Evolutionary conservation across 2,888 invertebrate genomes (phyloP).

Genomic region (Luffia ferchaultella): DNA sequence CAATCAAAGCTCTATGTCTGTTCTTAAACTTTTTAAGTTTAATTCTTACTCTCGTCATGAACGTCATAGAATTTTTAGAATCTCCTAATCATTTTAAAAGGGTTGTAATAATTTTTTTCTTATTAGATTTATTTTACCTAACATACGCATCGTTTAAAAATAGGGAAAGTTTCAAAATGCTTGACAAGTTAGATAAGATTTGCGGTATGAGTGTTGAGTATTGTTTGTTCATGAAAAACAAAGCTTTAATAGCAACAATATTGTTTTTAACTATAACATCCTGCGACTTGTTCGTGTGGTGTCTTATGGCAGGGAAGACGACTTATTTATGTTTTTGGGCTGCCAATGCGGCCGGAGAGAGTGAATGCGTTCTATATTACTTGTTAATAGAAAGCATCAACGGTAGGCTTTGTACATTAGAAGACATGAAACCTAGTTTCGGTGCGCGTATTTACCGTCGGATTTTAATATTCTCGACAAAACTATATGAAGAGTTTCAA

Average conservation of each 20-base stretch:
- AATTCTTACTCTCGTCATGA: neutral
- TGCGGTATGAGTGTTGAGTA: slow-evolving; percentile 22
- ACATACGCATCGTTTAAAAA: slow-evolving; percentile 17
- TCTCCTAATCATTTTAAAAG: neutral
- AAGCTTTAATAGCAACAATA: slow-evolving; percentile 14
- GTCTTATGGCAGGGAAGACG: neutral
- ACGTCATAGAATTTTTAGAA: neutral
- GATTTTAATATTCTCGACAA: slow-evolving; percentile 27
- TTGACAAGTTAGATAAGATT: slow-evolving; percentile 29
- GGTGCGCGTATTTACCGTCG: slow-evolving; percentile 34
- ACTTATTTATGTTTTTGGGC: slow-evolving; percentile 16
- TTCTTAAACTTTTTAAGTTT: neutral
- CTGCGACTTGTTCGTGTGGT: slow-evolving; percentile 19
- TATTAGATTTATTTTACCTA: slow-evolving; percentile 21
- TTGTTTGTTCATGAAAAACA: slow-evolving; percentile 14
- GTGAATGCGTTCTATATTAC: slow-evolving; percentile 30
- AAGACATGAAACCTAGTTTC: slow-evolving; percentile 15
- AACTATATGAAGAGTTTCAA: slow-evolving; percentile 33
- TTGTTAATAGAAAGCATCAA: slow-evolving; percentile 33
- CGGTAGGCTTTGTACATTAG: slow-evolving; percentile 25
- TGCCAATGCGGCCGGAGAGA: slow-evolving; percentile 31
- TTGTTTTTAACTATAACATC: slow-evolving; percentile 19
- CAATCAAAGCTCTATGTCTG: neutral
- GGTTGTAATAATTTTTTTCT: neutral
- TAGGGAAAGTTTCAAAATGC: slow-evolving; percentile 19